phyloP scores from a whole-genome alignment of 2,888 invertebrate species.

The Mimumesa dahlbomi region DNA sequence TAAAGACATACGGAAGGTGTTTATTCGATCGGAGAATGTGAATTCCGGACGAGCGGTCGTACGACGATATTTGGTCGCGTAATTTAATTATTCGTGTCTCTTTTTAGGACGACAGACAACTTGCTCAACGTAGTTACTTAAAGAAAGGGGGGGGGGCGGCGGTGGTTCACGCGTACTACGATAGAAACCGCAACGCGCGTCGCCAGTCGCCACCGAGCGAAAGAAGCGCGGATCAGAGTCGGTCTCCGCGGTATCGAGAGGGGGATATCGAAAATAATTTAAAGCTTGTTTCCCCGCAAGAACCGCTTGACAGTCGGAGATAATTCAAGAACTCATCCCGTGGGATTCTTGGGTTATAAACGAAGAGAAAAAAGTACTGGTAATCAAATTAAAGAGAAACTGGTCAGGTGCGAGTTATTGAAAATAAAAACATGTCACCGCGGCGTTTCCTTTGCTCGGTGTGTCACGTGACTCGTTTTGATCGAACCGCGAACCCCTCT shows the following conservation, averaged over 20 bases:
- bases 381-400: too few species aligned
- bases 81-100: constrained; percentile 52
- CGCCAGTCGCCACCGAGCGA: constrained; percentile 9
- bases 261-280: too few species aligned
- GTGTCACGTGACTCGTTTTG: constrained; percentile 5
- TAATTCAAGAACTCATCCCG: too few species aligned
- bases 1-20: background rate
- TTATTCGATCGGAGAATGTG: constrained; percentile 27
- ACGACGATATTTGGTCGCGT: constrained; percentile 49
- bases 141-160: constrained; percentile 10
- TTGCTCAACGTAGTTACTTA: constrained; percentile 74
- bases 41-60: constrained; percentile 19
- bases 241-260: too few species aligned
- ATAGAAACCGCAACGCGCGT: constrained; percentile 1
- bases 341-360: background rate
- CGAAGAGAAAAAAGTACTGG: too few species aligned
- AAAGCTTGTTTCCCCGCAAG: too few species aligned
- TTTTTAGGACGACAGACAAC: constrained; percentile 57
- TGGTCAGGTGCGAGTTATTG: too few species aligned
- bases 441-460: too few species aligned
- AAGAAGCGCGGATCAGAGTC: too few species aligned
- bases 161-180: background rate
- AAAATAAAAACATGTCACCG: too few species aligned
- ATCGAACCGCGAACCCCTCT: background rate
- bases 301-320: too few species aligned